Conservation (phyloP, 2,888 invertebrate genomes). For the Aplocera efformata region DNA sequence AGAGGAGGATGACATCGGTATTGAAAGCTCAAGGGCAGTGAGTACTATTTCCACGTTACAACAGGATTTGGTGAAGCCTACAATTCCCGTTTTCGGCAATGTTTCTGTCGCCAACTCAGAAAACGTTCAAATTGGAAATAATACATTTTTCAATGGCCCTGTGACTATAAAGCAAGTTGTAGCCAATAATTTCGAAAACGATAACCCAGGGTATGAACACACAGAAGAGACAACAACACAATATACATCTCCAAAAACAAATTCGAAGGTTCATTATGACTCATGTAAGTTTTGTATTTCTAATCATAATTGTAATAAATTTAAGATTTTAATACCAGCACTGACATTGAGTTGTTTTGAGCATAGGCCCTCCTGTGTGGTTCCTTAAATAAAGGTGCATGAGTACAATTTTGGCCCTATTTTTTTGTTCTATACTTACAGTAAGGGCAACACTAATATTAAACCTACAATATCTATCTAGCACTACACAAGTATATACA, state of each 20-base stretch:
- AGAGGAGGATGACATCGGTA: constrained; percentile 32
- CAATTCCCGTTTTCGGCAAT: constrained; percentile 70
- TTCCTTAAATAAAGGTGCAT: no score
- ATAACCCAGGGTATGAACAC: constrained; percentile 53
- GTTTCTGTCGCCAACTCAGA: constrained; percentile 84
- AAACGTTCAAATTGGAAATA: constrained; percentile 88
- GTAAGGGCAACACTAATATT: no score
- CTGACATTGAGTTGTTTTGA: no score
- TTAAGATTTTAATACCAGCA: no score
- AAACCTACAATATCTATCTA: no score
- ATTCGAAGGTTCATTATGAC: constrained; percentile 19
- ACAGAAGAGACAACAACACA: constrained; percentile 44
- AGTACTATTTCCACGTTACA: constrained; percentile 41
- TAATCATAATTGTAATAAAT: no score
- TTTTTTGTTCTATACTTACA: no score
- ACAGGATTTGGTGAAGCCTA: constrained; percentile 39
- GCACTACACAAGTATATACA: no score
- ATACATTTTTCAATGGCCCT: constrained; percentile 88
- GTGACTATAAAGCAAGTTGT: constrained; percentile 88
- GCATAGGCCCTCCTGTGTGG: no score
- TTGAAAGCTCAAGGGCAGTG: constrained; percentile 23
- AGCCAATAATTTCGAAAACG: constrained; percentile 62
- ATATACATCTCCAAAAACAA: constrained; percentile 13
- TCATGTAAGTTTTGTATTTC: constrained; percentile 26
- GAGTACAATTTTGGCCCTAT: no score